These are phyloP conservation scores for Emydocephalus ijimae DNA, from an alignment of 2,113 vertebrate genomes.

Conservation along the genomic window DNA sequence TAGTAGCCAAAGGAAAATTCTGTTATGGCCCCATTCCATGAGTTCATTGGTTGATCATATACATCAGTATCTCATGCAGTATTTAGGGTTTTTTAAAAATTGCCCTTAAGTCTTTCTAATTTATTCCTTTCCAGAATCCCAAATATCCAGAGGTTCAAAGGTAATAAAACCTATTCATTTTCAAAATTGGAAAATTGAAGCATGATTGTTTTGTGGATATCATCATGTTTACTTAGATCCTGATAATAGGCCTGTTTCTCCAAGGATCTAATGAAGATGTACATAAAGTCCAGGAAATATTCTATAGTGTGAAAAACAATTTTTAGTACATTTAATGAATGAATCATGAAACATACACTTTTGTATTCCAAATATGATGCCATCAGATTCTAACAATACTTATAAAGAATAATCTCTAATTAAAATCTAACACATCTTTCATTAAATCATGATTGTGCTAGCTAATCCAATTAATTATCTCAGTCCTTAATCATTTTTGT, in stretches of 20 bases:
- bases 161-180: neutral
- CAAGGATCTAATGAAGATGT: neutral
- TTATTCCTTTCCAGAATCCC: neutral
- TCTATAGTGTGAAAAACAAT: neutral
- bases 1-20: neutral
- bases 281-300: neutral
- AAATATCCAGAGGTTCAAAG: neutral
- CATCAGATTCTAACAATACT: neutral
- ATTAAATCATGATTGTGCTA: neutral
- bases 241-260: neutral
- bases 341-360: neutral
- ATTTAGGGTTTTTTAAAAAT: neutral
- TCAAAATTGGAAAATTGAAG: neutral
- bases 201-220: neutral
- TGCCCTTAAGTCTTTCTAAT: neutral
- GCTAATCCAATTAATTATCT: neutral
- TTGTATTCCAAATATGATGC: neutral
- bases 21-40: neutral
- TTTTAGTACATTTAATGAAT: neutral
- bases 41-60: neutral
- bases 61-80: neutral
- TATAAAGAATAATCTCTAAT: neutral
- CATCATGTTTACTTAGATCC: neutral
- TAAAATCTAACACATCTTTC: neutral
- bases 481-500: neutral